Evolutionary conservation across 2,113 vertebrate species (phyloP).

Genomic region (Sebastes schlegelii): DNA sequence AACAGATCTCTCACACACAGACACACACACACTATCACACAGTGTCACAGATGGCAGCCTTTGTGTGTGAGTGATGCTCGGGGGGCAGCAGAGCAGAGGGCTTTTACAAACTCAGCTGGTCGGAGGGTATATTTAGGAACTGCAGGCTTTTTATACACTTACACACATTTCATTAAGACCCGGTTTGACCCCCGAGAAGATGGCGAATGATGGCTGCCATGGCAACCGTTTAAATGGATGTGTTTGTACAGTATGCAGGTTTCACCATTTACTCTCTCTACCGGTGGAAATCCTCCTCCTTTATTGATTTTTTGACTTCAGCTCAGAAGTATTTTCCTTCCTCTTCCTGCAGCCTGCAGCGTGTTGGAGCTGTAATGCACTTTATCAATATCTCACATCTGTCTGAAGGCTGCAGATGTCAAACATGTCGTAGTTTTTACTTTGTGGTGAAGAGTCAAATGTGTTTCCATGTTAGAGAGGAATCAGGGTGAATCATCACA

Average conservation of each 20-base stretch:
- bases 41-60: no score
- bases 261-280: background rate
- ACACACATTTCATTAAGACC: slow-evolving; percentile 6
- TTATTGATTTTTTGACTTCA: background rate
- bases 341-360: background rate
- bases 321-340: background rate
- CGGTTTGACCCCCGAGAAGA: background rate
- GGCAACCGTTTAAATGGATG: slow-evolving; percentile 12
- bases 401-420: no score
- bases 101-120: slow-evolving; percentile 15
- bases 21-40: no score
- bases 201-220: slow-evolving; percentile 12
- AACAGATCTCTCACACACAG: no score
- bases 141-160: slow-evolving; percentile 10
- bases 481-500: no score
- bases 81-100: background rate
- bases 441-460: no score
- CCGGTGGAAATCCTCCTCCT: background rate
- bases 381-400: background rate
- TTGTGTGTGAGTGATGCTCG: no score
- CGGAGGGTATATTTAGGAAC: slow-evolving; percentile 32
- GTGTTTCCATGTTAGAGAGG: no score
- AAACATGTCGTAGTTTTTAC: no score
- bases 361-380: background rate
- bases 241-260: background rate